A percentile compares a stretch with the other conserved stretches of the same genome.
Evolutionary conservation across 2,113 vertebrate species (phyloP).

Genomic region (Tonatia bakeri): DNA sequence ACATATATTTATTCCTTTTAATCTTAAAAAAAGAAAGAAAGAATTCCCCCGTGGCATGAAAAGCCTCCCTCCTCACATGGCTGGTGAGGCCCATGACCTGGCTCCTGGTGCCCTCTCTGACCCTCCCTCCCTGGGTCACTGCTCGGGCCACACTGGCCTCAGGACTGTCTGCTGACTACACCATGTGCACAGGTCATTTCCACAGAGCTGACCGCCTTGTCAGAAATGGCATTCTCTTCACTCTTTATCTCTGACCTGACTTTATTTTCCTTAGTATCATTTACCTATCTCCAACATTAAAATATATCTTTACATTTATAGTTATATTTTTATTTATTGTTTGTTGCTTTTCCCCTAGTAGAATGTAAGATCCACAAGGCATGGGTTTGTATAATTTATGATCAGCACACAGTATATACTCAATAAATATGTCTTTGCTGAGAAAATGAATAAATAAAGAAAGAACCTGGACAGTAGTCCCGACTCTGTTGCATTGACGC

Average conservation of each 20-base stretch:
- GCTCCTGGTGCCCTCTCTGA: neutral
- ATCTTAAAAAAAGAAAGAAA: no score
- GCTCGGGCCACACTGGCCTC: neutral
- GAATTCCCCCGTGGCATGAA: neutral
- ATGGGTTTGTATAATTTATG: neutral
- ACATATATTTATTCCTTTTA: no score
- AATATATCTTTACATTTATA: neutral
- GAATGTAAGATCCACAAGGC: neutral
- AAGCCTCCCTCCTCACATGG: neutral
- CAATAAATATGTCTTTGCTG: neutral
- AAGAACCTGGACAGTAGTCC: no score
- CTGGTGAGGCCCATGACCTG: rapidly evolving
- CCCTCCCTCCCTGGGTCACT: neutral
- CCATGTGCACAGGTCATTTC: neutral
- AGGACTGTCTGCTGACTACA: rapidly evolving
- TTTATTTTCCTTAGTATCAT: neutral
- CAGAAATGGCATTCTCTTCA: neutral
- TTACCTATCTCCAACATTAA: neutral
- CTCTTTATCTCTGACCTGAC: neutral
- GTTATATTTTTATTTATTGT: neutral
- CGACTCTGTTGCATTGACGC: neutral
- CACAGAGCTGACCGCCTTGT: neutral
- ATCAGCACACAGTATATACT: neutral
- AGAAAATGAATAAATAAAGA: neutral
- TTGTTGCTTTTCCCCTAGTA: neutral